Evolutionary conservation across 2,797 vertebrate genomes (phyloP), one percentile per base, ranked within the genome.

Genomic region (Sylvia borin): DNA sequence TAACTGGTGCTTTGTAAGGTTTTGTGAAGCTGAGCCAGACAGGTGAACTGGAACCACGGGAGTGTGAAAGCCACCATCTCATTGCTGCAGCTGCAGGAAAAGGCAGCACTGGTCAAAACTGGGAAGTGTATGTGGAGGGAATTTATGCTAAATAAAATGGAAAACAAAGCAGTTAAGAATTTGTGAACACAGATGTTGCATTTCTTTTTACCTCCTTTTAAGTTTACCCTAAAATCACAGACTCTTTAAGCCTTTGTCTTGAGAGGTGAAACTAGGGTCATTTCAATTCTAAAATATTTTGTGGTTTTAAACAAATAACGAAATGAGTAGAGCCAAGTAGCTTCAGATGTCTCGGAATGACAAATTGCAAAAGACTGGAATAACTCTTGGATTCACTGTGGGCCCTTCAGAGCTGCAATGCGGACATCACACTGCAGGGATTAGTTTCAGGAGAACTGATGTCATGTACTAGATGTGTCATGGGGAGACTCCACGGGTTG

Each of bases 91-190:
- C 61, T 86, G 40, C 64, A 38, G 55, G 34, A 70, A 38, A 76
- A 47, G 36, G 58, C 66, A 82, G 64, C 31, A 19, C n/a, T 34
- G 31, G 34, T n/a, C 55, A 83, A 47, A 84, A 72, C 11, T 10
- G 31, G 27, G 13, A 43, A 7, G 4, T 1, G 2, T 26, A 13
- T 9, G 20, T 2, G 5, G 1, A 17, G 2, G 1, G 1, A 47
- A 34, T 10, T 27, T 32, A 36, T 20, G 21, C 27, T 27, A 51
- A 24, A 70, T 50, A 11, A 65, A 93, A 58, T 3, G 14, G 51
- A 65, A 78, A 60, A 58, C 29, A 40, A 48, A 90, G 57, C 85
- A 15, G 7, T 43, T 45, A 38, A 13, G 24, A 47, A 26, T 58
- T 82, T 73, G 60, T 58, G 67, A 66, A 7, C 32, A 40, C 17